Evolutionary conservation across 2,797 vertebrate species (phyloP).

Genomic region (Phoebastria nigripes): DNA sequence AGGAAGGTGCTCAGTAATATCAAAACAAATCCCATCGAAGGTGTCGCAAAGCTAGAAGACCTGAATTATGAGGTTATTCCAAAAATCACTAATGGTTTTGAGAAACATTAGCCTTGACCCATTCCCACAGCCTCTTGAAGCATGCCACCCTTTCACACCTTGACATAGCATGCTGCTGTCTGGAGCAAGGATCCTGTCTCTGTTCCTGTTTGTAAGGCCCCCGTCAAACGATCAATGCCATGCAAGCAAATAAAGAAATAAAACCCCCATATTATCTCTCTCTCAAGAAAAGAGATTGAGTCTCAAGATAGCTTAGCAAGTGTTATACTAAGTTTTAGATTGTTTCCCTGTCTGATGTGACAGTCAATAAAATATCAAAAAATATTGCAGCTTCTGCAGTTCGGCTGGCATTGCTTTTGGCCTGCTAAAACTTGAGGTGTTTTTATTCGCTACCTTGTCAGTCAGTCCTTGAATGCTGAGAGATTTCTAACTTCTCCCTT

Average conservation of each 20-base stretch:
- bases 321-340: constrained; percentile 24
- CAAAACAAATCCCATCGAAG: neutral
- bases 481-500: constrained; percentile 70
- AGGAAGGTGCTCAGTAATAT: neutral
- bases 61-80: neutral
- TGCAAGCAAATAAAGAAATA: neutral
- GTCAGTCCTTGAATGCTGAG: constrained; percentile 64
- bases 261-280: neutral
- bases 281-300: neutral
- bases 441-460: constrained; percentile 62
- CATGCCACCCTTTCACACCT: neutral
- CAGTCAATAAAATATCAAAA: constrained; percentile 65
- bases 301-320: neutral
- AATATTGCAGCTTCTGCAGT: constrained; percentile 38
- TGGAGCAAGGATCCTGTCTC: neutral
- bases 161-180: neutral
- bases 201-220: neutral
- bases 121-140: neutral
- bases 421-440: constrained; percentile 16
- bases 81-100: neutral
- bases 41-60: neutral
- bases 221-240: neutral
- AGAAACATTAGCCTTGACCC: neutral
- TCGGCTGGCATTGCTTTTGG: constrained; percentile 22
- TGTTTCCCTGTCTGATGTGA: constrained; percentile 16